phyloP scores from a whole-genome alignment of 2,888 invertebrate genomes.

The Colostygia pectinataria region DNA sequence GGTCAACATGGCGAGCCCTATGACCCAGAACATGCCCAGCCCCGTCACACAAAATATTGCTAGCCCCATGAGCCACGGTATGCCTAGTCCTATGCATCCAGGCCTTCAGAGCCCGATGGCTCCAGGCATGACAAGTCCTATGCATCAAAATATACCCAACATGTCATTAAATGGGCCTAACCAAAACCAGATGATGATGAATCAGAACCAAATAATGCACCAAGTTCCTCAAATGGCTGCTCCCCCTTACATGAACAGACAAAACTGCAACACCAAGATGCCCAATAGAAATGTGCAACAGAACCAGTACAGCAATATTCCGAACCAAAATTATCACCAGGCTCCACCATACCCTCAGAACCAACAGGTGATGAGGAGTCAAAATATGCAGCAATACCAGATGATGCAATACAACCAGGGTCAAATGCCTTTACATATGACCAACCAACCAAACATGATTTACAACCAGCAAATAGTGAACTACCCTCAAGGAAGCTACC shows the following conservation, averaged over 20 bases:
- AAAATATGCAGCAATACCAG: slow-evolving; percentile 68
- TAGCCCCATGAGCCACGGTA: slow-evolving; percentile 73
- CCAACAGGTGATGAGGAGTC: slow-evolving; percentile 61
- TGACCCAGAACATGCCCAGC: slow-evolving; percentile 59
- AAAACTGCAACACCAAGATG: slow-evolving; percentile 61
- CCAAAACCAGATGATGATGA: slow-evolving; percentile 62
- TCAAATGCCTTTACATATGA: slow-evolving; percentile 58
- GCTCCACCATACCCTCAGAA: slow-evolving; percentile 65
- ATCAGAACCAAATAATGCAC: slow-evolving; percentile 51
- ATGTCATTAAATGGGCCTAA: slow-evolving; percentile 65
- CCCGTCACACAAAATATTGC: slow-evolving; percentile 70
- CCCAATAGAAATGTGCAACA: slow-evolving; percentile 52
- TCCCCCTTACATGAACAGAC: slow-evolving; percentile 55
- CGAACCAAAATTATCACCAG: slow-evolving; percentile 65
- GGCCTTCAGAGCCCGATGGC: slow-evolving; percentile 73
- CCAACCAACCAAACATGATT: slow-evolving; percentile 56
- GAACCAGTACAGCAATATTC: slow-evolving; percentile 42
- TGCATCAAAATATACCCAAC: slow-evolving; percentile 72
- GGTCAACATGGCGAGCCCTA: slow-evolving; percentile 65
- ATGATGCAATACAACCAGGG: slow-evolving; percentile 70
- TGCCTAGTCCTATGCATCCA: slow-evolving; percentile 74
- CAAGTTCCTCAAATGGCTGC: slow-evolving; percentile 48
- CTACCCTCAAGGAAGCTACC: slow-evolving; percentile 63
- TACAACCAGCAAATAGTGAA: slow-evolving; percentile 65
- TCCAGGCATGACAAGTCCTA: slow-evolving; percentile 68